Evolutionary conservation across 2,113 vertebrate species (phyloP).

Genomic region (Pholis gunnellus): DNA sequence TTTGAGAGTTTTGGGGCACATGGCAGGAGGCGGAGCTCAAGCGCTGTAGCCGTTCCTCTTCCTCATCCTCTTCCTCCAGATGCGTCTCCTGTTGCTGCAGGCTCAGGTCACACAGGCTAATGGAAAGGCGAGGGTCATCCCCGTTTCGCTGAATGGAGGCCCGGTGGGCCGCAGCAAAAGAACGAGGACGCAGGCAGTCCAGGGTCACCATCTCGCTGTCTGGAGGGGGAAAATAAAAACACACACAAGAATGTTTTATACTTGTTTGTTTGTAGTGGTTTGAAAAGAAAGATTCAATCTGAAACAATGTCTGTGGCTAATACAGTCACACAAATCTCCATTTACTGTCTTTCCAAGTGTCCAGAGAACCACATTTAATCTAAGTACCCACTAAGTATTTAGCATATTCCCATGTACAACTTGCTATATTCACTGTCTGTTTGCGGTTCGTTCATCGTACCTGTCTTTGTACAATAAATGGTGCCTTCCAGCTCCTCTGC

Average conservation of each 20-base stretch:
- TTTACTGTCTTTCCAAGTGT: constrained; percentile 25
- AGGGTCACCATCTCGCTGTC: constrained; percentile 92
- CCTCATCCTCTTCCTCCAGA: constrained; percentile 78
- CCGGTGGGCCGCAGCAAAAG: constrained; percentile 87
- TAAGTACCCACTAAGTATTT: constrained; percentile 32
- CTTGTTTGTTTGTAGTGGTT: constrained; percentile 15
- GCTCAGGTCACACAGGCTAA: constrained; percentile 93
- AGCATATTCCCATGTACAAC: constrained; percentile 20
- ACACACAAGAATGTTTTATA: constrained; percentile 38
- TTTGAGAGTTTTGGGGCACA: constrained; percentile 93
- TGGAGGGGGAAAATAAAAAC: constrained; percentile 63
- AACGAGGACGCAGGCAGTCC: constrained; percentile 88
- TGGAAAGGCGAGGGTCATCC: constrained; percentile 88
- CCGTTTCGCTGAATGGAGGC: constrained; percentile 86
- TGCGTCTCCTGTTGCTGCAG: constrained; percentile 79
- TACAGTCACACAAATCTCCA: background rate
- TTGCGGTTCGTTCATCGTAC: constrained; percentile 52
- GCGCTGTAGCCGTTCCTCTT: constrained; percentile 84
- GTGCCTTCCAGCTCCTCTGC: constrained; percentile 37
- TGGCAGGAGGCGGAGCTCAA: constrained; percentile 83
- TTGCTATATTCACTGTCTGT: constrained; percentile 46
- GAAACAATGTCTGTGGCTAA: constrained; percentile 2
- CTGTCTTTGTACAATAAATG: constrained; percentile 52
- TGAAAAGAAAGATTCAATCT: constrained; percentile 26
- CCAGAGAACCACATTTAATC: constrained; percentile 4